phyloP scores from a whole-genome alignment of 2,113 vertebrate genomes.

The Microtus oregoni region DNA sequence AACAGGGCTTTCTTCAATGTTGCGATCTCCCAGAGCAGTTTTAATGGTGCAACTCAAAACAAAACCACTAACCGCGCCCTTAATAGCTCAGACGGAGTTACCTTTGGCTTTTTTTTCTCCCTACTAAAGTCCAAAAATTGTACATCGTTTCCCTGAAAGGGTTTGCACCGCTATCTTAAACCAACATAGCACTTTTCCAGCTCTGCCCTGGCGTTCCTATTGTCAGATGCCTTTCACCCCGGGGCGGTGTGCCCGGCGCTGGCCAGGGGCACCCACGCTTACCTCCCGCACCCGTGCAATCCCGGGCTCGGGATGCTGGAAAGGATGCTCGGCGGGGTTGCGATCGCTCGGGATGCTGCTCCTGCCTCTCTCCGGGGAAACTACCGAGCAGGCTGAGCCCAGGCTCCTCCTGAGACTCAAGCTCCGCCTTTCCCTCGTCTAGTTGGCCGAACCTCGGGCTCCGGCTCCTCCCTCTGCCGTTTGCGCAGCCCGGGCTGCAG shows the following conservation, averaged over 20 bases:
- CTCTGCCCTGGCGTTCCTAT: background rate
- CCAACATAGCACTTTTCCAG: background rate
- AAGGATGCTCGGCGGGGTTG: background rate
- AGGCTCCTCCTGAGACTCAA: background rate
- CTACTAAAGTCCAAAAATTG: background rate
- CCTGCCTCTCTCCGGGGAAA: constrained; percentile 63
- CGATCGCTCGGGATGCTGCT: background rate
- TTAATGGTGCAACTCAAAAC: constrained; percentile 51
- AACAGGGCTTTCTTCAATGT: constrained; percentile 15
- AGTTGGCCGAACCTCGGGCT: constrained; percentile 51
- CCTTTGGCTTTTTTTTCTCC: background rate
- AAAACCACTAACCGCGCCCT: constrained; percentile 71
- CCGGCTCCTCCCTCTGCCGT: constrained; percentile 67
- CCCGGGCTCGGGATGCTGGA: constrained; percentile 61
- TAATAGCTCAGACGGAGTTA: background rate
- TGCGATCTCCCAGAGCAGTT: constrained; percentile 18
- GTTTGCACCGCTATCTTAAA: background rate
- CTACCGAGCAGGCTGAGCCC: constrained; percentile 62
- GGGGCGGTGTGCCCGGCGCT: background rate
- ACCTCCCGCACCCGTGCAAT: constrained; percentile 78
- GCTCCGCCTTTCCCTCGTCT: constrained; percentile 68
- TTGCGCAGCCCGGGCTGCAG: background rate
- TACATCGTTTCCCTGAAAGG: background rate
- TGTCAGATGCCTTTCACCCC: background rate
- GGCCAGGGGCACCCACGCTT: constrained; percentile 58